Conservation (phyloP, 1,140 invertebrate species). For the Drosophila biarmipes region DNA sequence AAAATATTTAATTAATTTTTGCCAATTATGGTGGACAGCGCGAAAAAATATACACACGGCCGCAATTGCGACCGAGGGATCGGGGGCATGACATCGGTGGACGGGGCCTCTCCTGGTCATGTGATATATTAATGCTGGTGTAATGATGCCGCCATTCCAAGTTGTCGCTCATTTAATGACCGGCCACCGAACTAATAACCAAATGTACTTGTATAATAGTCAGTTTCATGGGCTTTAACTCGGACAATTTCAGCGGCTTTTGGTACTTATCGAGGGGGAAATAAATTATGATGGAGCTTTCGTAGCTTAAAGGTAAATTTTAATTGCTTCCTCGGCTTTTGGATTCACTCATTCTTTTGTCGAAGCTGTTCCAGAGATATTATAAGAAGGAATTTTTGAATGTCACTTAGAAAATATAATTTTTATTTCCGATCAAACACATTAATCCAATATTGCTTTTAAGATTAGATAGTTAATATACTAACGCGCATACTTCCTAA, state of each 20-base stretch:
- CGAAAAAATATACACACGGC: conserved; percentile 56
- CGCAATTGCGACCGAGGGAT: conserved; percentile 56
- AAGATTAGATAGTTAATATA: no score
- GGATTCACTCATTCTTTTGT: neutral
- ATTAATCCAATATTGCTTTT: no score
- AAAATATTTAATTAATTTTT: conserved; percentile 84
- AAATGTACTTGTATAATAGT: conserved; percentile 30
- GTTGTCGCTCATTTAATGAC: conserved; percentile 73
- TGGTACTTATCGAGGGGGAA: neutral
- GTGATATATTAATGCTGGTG: conserved; percentile 77
- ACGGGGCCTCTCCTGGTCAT: conserved; percentile 60
- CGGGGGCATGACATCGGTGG: neutral
- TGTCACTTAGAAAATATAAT: no score
- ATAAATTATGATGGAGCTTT: conserved; percentile 22
- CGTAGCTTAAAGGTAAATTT: neutral
- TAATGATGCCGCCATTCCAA: conserved; percentile 64
- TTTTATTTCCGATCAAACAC: no score
- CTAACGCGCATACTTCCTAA: no score
- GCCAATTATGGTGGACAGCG: conserved; percentile 78
- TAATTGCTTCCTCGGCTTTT: neutral
- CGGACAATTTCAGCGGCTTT: neutral
- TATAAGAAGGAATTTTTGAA: no score
- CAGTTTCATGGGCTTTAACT: conserved; percentile 34
- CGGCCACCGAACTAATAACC: conserved; percentile 39
- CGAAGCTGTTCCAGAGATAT: no score